These are phyloP conservation scores for Drosophila takahashii DNA, from an alignment of 1,140 invertebrate genomes.

Conservation along the genomic window DNA sequence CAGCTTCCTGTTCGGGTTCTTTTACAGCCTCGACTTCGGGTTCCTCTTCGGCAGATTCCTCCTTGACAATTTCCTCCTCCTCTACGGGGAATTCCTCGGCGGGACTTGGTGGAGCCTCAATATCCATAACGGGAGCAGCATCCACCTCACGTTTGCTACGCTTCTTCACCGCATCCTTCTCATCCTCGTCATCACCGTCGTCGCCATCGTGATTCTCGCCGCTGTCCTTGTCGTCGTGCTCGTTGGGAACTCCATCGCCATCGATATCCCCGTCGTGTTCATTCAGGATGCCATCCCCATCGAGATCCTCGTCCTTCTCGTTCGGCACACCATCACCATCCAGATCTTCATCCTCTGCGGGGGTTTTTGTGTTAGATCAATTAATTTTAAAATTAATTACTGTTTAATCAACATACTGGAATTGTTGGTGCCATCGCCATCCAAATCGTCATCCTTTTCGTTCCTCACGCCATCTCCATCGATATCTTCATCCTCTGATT, in stretches of 20 bases:
- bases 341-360: conserved; percentile 69
- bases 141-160: conserved; percentile 84
- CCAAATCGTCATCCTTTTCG: conserved; percentile 81
- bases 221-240: conserved; percentile 70
- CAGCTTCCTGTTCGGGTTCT: conserved; percentile 77
- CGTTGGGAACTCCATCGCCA: conserved; percentile 83
- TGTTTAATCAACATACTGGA: conserved; percentile 36
- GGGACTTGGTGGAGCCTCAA: conserved; percentile 76
- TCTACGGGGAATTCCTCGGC: conserved; percentile 76
- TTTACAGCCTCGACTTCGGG: conserved; percentile 43
- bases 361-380: neutral
- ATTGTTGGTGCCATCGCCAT: conserved; percentile 70
- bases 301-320: conserved; percentile 69
- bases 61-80: conserved; percentile 72
- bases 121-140: conserved; percentile 63
- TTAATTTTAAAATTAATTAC: neutral
- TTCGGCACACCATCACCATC: conserved; percentile 84
- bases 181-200: conserved; percentile 63
- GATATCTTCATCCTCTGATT: conserved; percentile 74
- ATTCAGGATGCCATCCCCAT: conserved; percentile 73
- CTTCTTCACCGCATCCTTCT: conserved; percentile 63
- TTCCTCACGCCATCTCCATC: conserved; percentile 79
- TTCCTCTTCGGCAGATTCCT: conserved; percentile 53
- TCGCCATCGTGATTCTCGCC: conserved; percentile 56
- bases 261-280: conserved; percentile 83